Base-by-base conservation (phyloP, 2,888 invertebrate species). In the Trichopoda pennipes region DNA sequence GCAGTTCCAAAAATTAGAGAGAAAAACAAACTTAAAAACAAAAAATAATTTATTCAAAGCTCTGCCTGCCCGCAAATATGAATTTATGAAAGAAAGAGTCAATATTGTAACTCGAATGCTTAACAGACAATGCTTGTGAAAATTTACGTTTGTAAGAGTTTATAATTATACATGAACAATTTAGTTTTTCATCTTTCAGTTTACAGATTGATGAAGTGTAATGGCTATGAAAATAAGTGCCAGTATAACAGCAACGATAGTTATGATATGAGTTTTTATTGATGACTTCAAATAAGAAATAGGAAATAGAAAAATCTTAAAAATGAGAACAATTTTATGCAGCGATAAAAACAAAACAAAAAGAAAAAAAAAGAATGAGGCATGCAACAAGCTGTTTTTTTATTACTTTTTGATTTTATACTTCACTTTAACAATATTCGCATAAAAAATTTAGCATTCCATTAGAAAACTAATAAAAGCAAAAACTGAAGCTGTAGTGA, bases 91-190 rank as follows among this genome's bases (percentile, higher is more conserved):
- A 47, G 49, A 28, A 63, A 61, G 38, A 77, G 47, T 70, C 55
- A 53, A 77, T 77, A 56, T 56, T 63, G 23, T 64, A 56, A 75
- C 53, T 69, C 47, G 61, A 35, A 61, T 60, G 23, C 55, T 53
- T 61, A 53, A 56, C 53, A 81, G 69, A 78, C 78, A 81, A 68
- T 77, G 47, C 21, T 63, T 70, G 76, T 56, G 49, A 61, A 72
- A 56, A 56, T 82, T 82, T 82, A 79, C 82, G 75, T 61, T 79
- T 82, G 55, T 53, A 76, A 68, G 75, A 68, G 79, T 82, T 76
- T 56, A 72, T 82, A 82, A 82, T 82, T 68, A 72, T 61, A 68
- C 75, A 82, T 76, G 72, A 79, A 79, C 82, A 82, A 79, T 79
- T 79, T 82, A 82, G 79, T 82, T 82, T n/a, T 74, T 81, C 75